Evolutionary conservation across 2,113 vertebrate species (phyloP).

Genomic region (Sialia sialis): DNA sequence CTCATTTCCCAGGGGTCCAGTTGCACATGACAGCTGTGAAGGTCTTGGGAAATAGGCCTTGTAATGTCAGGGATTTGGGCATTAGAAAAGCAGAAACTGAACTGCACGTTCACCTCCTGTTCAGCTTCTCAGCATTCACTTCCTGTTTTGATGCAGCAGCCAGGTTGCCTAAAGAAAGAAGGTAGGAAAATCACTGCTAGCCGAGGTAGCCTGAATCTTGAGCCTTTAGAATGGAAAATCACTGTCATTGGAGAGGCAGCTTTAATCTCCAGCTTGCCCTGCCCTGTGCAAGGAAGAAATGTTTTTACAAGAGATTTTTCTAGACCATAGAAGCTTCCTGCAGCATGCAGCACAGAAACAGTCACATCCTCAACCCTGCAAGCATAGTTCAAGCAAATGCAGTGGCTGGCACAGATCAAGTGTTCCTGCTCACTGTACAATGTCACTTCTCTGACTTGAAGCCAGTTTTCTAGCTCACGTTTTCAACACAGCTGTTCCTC

Average conservation of each 20-base stretch:
- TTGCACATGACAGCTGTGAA: not conserved
- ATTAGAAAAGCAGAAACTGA: not conserved
- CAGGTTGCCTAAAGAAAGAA: not conserved
- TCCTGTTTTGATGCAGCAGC: not conserved
- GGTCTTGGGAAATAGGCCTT: not conserved
- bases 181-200: not conserved
- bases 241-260: not conserved
- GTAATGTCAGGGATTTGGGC: not conserved
- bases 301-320: not conserved
- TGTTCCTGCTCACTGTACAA: not conserved
- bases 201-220: not conserved
- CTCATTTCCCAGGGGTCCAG: not conserved
- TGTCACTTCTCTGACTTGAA: not conserved
- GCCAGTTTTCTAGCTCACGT: not conserved
- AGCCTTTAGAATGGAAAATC: not conserved
- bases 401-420: not conserved
- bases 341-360: not conserved
- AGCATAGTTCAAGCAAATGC: not conserved
- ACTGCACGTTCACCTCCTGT: not conserved
- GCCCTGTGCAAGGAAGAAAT: not conserved
- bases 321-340: not conserved
- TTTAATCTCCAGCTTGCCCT: not conserved
- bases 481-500: not conserved
- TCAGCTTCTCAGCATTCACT: not conserved
- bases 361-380: not conserved